Conservation (phyloP, 2,888 invertebrate species). For the Euclidia mi region DNA sequence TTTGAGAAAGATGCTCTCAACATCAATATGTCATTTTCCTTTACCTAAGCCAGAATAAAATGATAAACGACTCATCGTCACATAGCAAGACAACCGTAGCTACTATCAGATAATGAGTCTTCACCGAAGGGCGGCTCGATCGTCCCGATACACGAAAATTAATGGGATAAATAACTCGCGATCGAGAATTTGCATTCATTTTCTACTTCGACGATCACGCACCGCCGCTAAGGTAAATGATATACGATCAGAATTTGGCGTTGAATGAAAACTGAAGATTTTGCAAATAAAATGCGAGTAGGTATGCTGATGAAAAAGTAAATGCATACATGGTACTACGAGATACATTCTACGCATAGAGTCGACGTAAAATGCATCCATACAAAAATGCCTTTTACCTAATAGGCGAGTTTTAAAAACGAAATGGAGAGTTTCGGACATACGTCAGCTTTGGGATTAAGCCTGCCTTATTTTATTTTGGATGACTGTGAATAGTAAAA, state of each 20-base stretch:
- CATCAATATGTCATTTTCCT: background rate
- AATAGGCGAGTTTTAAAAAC: too few species aligned
- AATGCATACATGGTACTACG: background rate
- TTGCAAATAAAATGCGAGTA: too few species aligned
- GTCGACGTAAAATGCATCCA: too few species aligned
- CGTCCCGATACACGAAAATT: slow-evolving; percentile 58
- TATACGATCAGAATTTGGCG: slow-evolving; percentile 55
- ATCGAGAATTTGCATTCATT: slow-evolving; percentile 69
- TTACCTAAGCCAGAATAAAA: background rate
- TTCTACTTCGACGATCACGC: slow-evolving; percentile 52
- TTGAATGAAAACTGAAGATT: too few species aligned
- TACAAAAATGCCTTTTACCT: too few species aligned
- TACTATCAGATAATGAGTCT: slow-evolving; percentile 45
- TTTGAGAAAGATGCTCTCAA: too few species aligned
- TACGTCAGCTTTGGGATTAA: too few species aligned
- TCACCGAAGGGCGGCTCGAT: slow-evolving; percentile 28
- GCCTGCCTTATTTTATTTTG: too few species aligned
- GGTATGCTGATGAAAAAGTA: too few species aligned
- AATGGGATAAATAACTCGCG: slow-evolving; percentile 65
- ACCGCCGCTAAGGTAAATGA: slow-evolving; percentile 34
- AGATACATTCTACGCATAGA: too few species aligned
- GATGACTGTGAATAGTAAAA: too few species aligned
- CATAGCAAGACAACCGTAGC: slow-evolving; percentile 40
- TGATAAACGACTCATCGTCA: slow-evolving; percentile 26
- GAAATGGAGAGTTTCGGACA: too few species aligned